Conservation (phyloP, 2,113 vertebrate species). For the Platycercus adscitus region DNA sequence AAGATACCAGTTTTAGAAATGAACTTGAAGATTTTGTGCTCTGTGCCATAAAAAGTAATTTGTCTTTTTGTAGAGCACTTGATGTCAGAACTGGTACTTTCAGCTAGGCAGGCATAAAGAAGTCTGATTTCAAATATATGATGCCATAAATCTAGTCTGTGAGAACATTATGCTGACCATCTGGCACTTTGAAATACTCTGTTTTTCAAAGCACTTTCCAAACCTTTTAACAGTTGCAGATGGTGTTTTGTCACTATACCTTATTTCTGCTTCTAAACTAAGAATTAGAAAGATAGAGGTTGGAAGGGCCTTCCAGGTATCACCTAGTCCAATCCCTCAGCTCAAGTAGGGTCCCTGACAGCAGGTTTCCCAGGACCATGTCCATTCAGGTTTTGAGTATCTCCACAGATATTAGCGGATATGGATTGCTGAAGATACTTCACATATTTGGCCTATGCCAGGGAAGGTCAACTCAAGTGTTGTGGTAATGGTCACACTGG, state of each 20-base stretch:
- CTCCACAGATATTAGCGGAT: not conserved
- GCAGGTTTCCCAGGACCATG: not conserved
- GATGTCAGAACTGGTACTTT: slow-evolving; percentile 12
- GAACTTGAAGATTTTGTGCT: slow-evolving; percentile 17
- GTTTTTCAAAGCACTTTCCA: not conserved
- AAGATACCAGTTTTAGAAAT: slow-evolving; percentile 42
- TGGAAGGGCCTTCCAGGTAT: not conserved
- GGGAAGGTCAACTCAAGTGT: not conserved
- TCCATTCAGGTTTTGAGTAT: not conserved
- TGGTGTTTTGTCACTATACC: not conserved
- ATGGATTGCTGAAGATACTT: not conserved
- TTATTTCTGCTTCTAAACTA: not conserved
- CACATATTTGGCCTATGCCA: not conserved
- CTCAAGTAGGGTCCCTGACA: accelerated
- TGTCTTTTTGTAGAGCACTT: slow-evolving; percentile 20
- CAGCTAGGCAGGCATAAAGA: not conserved
- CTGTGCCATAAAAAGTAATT: slow-evolving; percentile 6
- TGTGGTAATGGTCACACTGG: not conserved
- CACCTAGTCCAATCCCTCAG: accelerated
- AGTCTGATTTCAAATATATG: slow-evolving; percentile 32
- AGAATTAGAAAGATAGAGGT: not conserved
- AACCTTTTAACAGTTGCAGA: not conserved
- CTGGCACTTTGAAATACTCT: not conserved
- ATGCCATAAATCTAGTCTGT: not conserved
- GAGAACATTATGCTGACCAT: not conserved